phyloP scores from a whole-genome alignment of 2,797 vertebrate species.

The Coregonus sp. region DNA sequence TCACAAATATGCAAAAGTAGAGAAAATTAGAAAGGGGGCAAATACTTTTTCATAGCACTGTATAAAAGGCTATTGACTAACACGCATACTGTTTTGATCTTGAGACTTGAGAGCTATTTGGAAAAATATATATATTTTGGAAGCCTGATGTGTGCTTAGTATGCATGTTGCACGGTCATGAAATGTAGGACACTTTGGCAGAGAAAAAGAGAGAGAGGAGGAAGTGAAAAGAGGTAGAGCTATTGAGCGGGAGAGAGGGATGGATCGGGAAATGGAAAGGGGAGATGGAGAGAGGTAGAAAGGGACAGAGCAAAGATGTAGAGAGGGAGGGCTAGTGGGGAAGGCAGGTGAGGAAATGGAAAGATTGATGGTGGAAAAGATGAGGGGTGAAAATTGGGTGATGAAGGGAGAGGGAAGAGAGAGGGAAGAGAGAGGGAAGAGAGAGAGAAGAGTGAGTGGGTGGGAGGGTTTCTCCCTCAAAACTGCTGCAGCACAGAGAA shows the following conservation, averaged over 20 bases:
- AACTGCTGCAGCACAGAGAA: not conserved
- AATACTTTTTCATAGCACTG: too few species aligned
- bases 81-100: too few species aligned
- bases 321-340: not conserved
- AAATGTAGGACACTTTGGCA: not conserved
- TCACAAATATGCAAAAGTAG: too few species aligned
- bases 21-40: too few species aligned
- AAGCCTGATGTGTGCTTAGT: not conserved
- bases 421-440: slow-evolving; percentile 27
- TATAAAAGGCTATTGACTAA: too few species aligned
- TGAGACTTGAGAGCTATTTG: too few species aligned
- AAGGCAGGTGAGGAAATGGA: slow-evolving; percentile 22
- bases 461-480: slow-evolving; percentile 53
- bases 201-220: not conserved
- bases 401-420: too few species aligned
- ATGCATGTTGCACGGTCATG: not conserved
- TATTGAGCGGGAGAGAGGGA: not conserved
- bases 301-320: too few species aligned
- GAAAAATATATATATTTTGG: too few species aligned
- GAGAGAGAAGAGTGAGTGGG: slow-evolving; percentile 42
- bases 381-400: slow-evolving; percentile 17
- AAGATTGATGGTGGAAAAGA: slow-evolving; percentile 40
- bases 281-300: too few species aligned
- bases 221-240: not conserved
- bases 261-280: too few species aligned